Base-by-base conservation (phyloP, 2,888 invertebrate genomes). In the Eubasilissa splendida region DNA sequence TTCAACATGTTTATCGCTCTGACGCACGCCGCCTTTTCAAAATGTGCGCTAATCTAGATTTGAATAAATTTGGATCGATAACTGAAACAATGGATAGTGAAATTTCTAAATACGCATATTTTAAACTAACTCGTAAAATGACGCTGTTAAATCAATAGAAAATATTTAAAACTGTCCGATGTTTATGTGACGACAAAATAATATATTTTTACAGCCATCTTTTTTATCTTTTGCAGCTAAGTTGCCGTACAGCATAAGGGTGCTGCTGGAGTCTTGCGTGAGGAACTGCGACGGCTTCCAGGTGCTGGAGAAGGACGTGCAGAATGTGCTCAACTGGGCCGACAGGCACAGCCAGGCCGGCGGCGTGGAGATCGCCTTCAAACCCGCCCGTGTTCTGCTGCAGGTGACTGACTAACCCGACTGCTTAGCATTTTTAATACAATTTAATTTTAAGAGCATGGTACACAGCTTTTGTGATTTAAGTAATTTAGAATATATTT, bases 241-340 rank as follows among this genome's bases (percentile, higher is more conserved):
- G 83, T 91, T 99, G 10, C 99, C 99, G 0, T 99, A 93, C 90
- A 97, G 97, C 8, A 95, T 99, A 85, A 92, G 98, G 83, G 95
- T 99, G 1, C 91, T 99, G 0, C 89, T 99, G 86, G 99, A 99
- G 90, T 97, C 98, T 0, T 98, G 98, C 53, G 95, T 99, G 1
- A 92, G 99, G 77, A 98, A 98, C 90, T 99, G 99, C 88, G 99
- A 99, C 88, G 95, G 96, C 86, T 99, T 99, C 88, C 97, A 97
- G 87, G 95, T 99, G 10, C 90, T 93, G 78, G 92, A 94, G 87
- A 90, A 93, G 83, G 99, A 99, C 90, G 98, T 99, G 0, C 90
- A 95, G 84, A 96, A 94, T 84, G 96, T 99, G 63, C 91, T 99
- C 77, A 92, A 95, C 83, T 99, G 99, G 99, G 94, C 96, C 86